Base-by-base conservation (phyloP, 1,140 invertebrate species). In the Bilobella aurantiaca region DNA sequence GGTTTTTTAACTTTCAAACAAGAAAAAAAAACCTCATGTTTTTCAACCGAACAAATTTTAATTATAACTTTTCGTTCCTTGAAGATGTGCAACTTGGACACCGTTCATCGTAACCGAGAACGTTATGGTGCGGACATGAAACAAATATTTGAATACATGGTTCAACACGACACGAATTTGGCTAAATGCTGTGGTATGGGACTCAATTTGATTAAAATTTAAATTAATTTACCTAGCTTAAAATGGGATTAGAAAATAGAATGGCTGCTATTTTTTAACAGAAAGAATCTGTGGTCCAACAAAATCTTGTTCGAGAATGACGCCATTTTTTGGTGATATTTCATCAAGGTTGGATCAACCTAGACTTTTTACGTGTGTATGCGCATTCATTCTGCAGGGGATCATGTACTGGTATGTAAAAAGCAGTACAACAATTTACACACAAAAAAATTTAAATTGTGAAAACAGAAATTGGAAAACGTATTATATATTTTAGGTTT, bases 361-460 rank as follows among this genome's bases (percentile, higher is more conserved):
- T 3, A 30, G 23, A 5, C 31, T 67, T 14, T n/a, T 42, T 3
- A 31, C 16, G 1, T 47, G 28, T 31, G 12, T 56, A n/a, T 25
- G 30, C 16, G 3, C 59, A n/a, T 49, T 67, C 5, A 1, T 29
- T 29, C 5, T 63, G 8, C 59, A 62, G 37, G 65, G 65, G 42
- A 62, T 67, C 57, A 1, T 67, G 1, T 67, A 62, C 28, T 67
- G 59, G 65, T 66, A 53, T 49, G 60, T 30, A 14, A 8, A 30
- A 12, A n/a, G n/a, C n/a, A n/a, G 14, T 14, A 27, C 12, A 28
- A 27, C 31, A 3, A 28, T 30, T 59, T 59, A 21, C 3, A 3
- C 12, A 23, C 30, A 37, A 14, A 62, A 32, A 12, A 12, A 12
- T 42, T n/a, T 42, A 42, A 42, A 42, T 42, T 42, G 37, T 42